Base-by-base conservation (phyloP, 2,113 vertebrate genomes). In the Ammodytes marinus region DNA sequence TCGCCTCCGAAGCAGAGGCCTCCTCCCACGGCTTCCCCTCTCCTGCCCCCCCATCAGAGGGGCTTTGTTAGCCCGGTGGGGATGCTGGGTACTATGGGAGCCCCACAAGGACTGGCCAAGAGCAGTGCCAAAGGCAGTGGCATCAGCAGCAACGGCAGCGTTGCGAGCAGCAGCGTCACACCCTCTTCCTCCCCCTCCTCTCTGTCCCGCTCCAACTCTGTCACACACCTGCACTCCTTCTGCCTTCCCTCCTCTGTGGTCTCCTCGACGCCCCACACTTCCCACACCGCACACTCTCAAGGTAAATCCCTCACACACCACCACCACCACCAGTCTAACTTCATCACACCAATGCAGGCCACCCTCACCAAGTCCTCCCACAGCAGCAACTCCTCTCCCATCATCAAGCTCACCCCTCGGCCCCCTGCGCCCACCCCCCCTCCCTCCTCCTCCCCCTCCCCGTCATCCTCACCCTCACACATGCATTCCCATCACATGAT, bases 261-360 rank as follows among this genome's bases (percentile, higher is more conserved):
- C 91, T 96, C 66, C 85, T 96, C 90, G 74, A 94, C 92, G 73
- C 95, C 82, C 85, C 94, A 77, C 14, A 45, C 82, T 10, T 53
- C 89, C 47, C 84, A 85, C 1, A 53, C 82, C 1, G 40, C 89
- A 15, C 85, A 89, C 63, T 68, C 85, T 61, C 84, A 90, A 76
- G 35, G 11, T n/a, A 91, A 93, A 82, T 35, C 85, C 43, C 88
- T 84, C 81, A 69, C 87, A 69, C 87, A 85, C 69, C 90, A 95
- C 94, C 96, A 52, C 42, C 67, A 69, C 53, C 94, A 96, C 95
- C 93, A 96, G 94, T 53, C 94, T 39, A 94, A 94, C 83, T 95
- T 95, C 84, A 95, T 96, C 85, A 96, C 95, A 0, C 95, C 95
- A 55, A 95, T 96, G 95, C 95, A 96, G 91, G 95, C 92, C 90